phyloP scores from a whole-genome alignment of 1,140 invertebrate species.

The Aphis craccivora region DNA sequence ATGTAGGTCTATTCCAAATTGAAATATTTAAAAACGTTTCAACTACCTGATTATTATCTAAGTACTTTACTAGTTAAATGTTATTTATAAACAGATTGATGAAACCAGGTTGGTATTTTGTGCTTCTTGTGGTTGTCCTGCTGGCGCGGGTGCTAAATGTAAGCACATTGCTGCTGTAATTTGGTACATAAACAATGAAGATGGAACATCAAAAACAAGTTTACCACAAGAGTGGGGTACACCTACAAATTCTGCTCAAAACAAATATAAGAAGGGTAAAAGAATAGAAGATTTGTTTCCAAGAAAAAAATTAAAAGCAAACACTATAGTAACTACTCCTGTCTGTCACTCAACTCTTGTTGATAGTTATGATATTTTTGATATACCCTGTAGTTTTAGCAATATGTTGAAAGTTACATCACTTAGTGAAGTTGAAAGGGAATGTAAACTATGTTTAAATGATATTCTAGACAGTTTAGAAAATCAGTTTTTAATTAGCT shows the following conservation, averaged over 20 bases:
- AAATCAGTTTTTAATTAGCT: neutral
- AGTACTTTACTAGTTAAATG: too few species aligned
- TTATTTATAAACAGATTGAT: neutral
- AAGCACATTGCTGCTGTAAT: slow-evolving; percentile 14
- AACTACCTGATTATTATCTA: too few species aligned
- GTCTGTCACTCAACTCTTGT: neutral
- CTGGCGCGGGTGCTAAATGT: neutral
- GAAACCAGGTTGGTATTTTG: neutral
- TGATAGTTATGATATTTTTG: neutral
- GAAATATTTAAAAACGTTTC: neutral
- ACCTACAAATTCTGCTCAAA: neutral
- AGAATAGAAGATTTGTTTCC: slow-evolving; percentile 14
- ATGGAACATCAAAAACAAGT: neutral
- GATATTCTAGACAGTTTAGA: neutral
- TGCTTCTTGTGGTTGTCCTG: neutral
- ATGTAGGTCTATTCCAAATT: neutral
- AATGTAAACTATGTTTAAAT: neutral
- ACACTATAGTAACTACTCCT: neutral
- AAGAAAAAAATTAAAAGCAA: neutral
- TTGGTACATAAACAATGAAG: slow-evolving; percentile 1
- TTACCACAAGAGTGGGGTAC: neutral
- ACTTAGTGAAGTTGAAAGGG: neutral
- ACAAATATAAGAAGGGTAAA: slow-evolving; percentile 21
- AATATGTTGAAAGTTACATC: neutral
- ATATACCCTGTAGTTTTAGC: neutral